Conservation (phyloP, 2,113 vertebrate species). For the Gymnorhina tibicen region DNA sequence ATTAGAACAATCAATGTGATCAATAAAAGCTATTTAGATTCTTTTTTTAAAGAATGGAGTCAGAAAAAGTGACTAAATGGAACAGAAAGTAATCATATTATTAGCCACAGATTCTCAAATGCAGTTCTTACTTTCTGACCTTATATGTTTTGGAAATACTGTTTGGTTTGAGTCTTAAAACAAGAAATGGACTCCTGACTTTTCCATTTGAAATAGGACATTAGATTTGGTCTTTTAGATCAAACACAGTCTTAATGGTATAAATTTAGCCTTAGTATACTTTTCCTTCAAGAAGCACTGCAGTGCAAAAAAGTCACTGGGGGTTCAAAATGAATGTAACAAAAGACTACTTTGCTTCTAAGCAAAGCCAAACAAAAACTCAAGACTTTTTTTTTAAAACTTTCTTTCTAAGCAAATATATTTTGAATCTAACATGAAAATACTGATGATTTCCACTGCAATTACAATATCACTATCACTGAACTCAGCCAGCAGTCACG, state of each 20-base stretch:
- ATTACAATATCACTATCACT: not conserved
- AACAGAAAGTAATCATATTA: not conserved
- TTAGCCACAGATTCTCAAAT: not conserved
- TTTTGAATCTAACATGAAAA: not conserved
- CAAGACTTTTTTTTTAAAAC: not conserved
- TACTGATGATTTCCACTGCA: not conserved
- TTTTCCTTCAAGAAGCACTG: not conserved
- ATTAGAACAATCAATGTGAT: not conserved
- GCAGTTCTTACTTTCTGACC: not conserved
- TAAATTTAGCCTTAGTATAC: not conserved
- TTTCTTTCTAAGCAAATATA: not conserved
- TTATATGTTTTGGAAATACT: not conserved
- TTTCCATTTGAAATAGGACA: not conserved
- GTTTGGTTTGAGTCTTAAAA: not conserved
- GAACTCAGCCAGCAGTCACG: not conserved
- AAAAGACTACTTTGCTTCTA: not conserved
- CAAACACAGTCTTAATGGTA: not conserved
- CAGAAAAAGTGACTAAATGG: not conserved
- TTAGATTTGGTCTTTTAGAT: not conserved
- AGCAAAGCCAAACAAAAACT: not conserved
- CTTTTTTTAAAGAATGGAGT: not conserved
- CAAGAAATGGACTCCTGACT: not conserved
- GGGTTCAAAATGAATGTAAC: not conserved
- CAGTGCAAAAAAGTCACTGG: not conserved
- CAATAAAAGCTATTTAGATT: not conserved